A percentile compares a stretch with the other conserved stretches of the same genome.
Conservation (phyloP, 2,888 invertebrate genomes). For the Axea sp. region DNA sequence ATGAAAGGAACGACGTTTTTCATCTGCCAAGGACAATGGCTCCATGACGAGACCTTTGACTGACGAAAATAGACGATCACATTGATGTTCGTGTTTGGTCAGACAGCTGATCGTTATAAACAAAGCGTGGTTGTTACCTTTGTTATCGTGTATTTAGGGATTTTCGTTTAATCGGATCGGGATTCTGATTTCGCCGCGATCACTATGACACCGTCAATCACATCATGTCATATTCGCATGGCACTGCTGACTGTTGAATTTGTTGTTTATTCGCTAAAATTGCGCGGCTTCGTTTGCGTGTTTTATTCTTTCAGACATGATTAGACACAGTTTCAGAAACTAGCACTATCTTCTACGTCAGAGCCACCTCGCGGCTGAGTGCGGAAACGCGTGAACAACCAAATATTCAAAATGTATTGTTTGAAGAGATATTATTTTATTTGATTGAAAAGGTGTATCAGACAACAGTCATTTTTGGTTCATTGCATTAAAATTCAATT, state of each 20-base stretch:
- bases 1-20: conserved; percentile 15
- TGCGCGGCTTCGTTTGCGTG: conserved; percentile 66
- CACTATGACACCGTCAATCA: conserved; percentile 67
- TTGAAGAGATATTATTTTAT: too few species aligned
- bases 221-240: conserved; percentile 67
- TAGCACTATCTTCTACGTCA: too few species aligned
- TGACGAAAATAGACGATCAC: conserved; percentile 58
- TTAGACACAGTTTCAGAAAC: too few species aligned
- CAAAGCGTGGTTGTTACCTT: conserved; percentile 75
- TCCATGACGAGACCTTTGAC: conserved; percentile 2
- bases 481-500: too few species aligned
- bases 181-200: conserved; percentile 62
- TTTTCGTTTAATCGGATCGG: conserved; percentile 62
- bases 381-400: too few species aligned
- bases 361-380: too few species aligned
- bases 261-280: conserved; percentile 71
- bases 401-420: too few species aligned
- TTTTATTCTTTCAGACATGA: conserved; percentile 70
- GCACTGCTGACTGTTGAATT: conserved; percentile 71
- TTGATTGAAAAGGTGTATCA: too few species aligned
- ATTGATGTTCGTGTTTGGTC: conserved; percentile 70
- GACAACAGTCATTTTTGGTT: too few species aligned
- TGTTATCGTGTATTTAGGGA: conserved; percentile 59
- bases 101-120: conserved; percentile 78
- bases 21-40: conserved; percentile 10